A percentile compares a stretch with the other conserved stretches of the same genome.
These are phyloP conservation scores for Podocnemis expansa DNA, from an alignment of 2,113 vertebrate genomes.

Conservation along the genomic window DNA sequence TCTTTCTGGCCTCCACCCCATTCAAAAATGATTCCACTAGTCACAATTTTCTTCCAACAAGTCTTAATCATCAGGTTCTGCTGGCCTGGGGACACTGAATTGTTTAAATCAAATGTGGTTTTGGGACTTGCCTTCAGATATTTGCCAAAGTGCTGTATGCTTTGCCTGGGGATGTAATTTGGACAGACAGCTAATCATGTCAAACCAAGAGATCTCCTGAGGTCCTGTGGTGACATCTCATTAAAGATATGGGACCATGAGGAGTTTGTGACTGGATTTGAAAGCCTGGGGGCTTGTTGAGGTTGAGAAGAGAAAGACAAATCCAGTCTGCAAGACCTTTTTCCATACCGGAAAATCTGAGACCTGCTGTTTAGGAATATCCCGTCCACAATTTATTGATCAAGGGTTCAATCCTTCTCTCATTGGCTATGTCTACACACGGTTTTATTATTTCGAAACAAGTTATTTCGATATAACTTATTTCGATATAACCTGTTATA, in stretches of 20 bases:
- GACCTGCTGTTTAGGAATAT: not conserved
- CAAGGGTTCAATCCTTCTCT: not conserved
- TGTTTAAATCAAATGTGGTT: slow-evolving; percentile 2
- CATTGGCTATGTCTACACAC: too few relatives aligned
- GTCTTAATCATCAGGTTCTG: not conserved
- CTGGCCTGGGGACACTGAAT: not conserved
- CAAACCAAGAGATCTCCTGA: not conserved
- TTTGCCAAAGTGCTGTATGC: not conserved
- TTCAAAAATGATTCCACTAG: not conserved
- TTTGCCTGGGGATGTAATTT: slow-evolving; percentile 32
- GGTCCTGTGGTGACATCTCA: not conserved
- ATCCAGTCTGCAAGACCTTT: slow-evolving; percentile 1
- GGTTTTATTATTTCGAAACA: too few relatives aligned
- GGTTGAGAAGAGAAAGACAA: slow-evolving; percentile 27
- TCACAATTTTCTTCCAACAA: not conserved
- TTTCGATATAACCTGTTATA: too few relatives aligned
- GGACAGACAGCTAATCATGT: not conserved
- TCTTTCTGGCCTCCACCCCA: not conserved
- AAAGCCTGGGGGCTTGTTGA: slow-evolving; percentile 25
- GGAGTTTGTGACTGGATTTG: slow-evolving; percentile 24
- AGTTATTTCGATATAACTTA: too few relatives aligned
- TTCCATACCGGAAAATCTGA: not conserved
- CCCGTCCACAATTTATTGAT: not conserved
- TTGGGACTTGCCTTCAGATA: slow-evolving; percentile 20
- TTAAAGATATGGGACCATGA: slow-evolving; percentile 22